Conservation (phyloP, 1,140 invertebrate species). For the Potamilus streckersoni region DNA sequence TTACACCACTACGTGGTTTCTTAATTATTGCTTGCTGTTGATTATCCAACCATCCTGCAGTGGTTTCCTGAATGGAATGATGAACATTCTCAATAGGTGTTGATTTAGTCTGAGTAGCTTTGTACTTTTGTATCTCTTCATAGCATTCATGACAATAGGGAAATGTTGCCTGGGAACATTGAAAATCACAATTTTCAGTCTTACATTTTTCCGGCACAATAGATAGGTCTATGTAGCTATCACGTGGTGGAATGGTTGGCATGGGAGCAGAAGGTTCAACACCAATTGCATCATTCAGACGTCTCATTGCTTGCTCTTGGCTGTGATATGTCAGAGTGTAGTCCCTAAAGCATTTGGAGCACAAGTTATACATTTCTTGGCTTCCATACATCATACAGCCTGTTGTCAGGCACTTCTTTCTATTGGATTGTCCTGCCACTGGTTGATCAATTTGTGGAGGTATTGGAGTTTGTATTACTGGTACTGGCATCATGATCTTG, state of each 20-base stretch:
- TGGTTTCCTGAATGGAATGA: not conserved
- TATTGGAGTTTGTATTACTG: not conserved
- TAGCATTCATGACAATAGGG: slow-evolving; percentile 56
- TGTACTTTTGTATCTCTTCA: slow-evolving; percentile 2
- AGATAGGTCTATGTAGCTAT: slow-evolving; percentile 26
- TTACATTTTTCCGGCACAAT: slow-evolving; percentile 37
- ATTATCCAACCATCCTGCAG: no score
- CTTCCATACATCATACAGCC: slow-evolving; percentile 47
- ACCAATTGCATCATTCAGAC: not conserved
- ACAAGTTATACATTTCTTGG: slow-evolving; percentile 36
- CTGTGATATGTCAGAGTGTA: slow-evolving; percentile 36
- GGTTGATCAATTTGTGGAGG: not conserved
- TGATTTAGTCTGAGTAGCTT: not conserved
- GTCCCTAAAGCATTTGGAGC: slow-evolving; percentile 43
- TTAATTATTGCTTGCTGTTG: not conserved
- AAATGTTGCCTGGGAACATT: slow-evolving; percentile 45
- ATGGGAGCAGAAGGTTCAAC: slow-evolving; percentile 21
- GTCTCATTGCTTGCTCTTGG: slow-evolving; percentile 12
- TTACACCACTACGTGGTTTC: not conserved
- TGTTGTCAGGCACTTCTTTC: slow-evolving; percentile 31
- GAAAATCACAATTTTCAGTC: slow-evolving; percentile 43
- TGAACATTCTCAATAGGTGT: not conserved
- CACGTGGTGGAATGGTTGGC: slow-evolving; percentile 8
- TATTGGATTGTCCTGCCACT: not conserved
- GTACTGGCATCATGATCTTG: no score